Percentiles rank a stretch among this genome's conserved stretches.
phyloP scores from a whole-genome alignment of 2,888 invertebrate genomes.

The Ryuthela nishihirai region DNA sequence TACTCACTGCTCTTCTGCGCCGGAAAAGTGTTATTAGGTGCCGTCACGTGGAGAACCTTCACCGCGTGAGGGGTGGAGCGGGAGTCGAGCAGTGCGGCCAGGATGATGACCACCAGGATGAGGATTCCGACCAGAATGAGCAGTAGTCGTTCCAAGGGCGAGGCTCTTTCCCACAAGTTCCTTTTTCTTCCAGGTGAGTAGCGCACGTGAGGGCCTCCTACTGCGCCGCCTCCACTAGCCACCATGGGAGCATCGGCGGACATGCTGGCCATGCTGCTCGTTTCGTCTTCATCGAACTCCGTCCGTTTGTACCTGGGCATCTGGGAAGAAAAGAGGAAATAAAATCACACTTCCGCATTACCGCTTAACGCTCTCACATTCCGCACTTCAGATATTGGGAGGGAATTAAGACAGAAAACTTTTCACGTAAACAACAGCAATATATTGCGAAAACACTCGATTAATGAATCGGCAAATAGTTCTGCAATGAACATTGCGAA shows the following conservation, averaged over 20 bases:
- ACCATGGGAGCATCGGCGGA: conserved; percentile 41
- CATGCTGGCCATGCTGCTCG: conserved; percentile 42
- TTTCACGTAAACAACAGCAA: too few species aligned
- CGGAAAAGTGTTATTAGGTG: too few species aligned
- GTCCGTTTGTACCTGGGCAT: conserved; percentile 43
- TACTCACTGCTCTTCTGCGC: too few species aligned
- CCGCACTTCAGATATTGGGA: too few species aligned
- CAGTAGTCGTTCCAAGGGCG: conserved; percentile 42
- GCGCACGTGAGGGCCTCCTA: conserved; percentile 17
- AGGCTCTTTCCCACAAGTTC: conserved; percentile 42
- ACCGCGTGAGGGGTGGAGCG: conserved; percentile 10
- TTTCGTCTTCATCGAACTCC: conserved; percentile 45
- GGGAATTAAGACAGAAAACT: too few species aligned
- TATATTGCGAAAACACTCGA: too few species aligned
- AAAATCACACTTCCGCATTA: too few species aligned
- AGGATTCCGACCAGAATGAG: conserved; percentile 33
- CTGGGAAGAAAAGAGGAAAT: conserved; percentile 19
- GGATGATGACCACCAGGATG: conserved; percentile 39
- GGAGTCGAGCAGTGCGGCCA: conserved; percentile 24
- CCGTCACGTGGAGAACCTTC: conserved; percentile 28
- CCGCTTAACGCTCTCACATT: too few species aligned
- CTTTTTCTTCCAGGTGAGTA: conserved; percentile 30
- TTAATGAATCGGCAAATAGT: too few species aligned
- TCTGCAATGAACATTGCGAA: too few species aligned
- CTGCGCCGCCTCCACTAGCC: not conserved